Base-by-base conservation (phyloP, 2,113 vertebrate species). In the Pteruthius melanotis region DNA sequence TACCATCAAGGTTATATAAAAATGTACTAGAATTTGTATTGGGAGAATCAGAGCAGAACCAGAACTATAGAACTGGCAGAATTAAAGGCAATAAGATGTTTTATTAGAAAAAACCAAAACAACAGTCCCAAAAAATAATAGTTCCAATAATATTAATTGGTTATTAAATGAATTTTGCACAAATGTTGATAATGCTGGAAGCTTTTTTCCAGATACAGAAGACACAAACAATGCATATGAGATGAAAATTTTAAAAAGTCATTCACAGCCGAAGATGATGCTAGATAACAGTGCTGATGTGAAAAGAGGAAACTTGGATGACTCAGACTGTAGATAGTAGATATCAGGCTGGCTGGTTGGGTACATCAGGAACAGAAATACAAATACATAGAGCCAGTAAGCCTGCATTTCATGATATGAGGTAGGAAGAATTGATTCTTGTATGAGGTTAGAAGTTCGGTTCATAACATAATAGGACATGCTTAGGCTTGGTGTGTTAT, bases 331-430 rank as follows among this genome's bases (percentile, higher is more conserved):
- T 54, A 40, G 28, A 19, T 54, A 40, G 3, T 27, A 53, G 19
- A 49, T 16, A 22, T 4, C 2, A 3, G 22, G 11, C 23, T 4
- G 3, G 4, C 11, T 9, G 42, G 15, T 3, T 31, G 30, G 40
- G 31, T 71, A 40, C 7, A 63, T 40, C 22, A 44, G 19, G 39
- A 87, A 30, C 74, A 63, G 8, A 86, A 86, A 63, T 44, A 78
- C 15, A 20, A 28, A 20, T 31, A 76, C 26, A 11, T 8, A 28
- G 33, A 31, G 45, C 5, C 13, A 53, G 7, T 31, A 35, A 71
- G 9, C 22, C 21, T 60, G 10, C 37, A 50, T 87, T 86, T 89
- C n/a, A 30, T 7, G 12, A 10, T 47, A 30, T 10, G 27, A 80
- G 7, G 6, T 17, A 23, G 6, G 47, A 80, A 71, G 37, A 83